Conservation (phyloP, 2,113 vertebrate genomes). For the Engystomops pustulosus region DNA sequence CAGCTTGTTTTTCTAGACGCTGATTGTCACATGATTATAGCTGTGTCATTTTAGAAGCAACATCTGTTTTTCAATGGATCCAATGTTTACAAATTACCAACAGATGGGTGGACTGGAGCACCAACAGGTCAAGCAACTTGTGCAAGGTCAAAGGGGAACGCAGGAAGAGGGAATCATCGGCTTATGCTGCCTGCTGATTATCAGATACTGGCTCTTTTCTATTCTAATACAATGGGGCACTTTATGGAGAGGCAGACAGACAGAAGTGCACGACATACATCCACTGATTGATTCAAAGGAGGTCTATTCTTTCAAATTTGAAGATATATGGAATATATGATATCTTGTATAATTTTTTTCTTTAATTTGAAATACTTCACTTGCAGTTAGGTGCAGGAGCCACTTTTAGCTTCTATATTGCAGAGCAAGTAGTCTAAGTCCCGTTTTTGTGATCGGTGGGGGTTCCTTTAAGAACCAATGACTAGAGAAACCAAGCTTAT, state of each 20-base stretch:
- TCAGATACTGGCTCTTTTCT: conserved; percentile 17
- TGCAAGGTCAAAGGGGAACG: conserved; percentile 46
- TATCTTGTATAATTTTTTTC: too few relatives aligned
- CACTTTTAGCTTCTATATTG: too few relatives aligned
- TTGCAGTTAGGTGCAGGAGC: too few relatives aligned
- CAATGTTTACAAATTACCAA: conserved; percentile 58
- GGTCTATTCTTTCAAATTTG: not conserved
- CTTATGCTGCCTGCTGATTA: conserved; percentile 24
- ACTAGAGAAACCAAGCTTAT: too few relatives aligned
- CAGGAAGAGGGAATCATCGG: conserved; percentile 31
- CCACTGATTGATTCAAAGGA: not conserved
- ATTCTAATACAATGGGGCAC: not conserved
- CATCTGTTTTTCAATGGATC: conserved; percentile 54
- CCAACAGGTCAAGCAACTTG: conserved; percentile 47
- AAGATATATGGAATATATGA: too few relatives aligned
- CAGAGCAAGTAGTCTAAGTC: too few relatives aligned
- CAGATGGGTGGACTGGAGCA: conserved; percentile 53
- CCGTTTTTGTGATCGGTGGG: too few relatives aligned
- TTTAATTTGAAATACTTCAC: too few relatives aligned
- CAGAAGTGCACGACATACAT: not conserved
- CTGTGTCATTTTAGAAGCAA: conserved; percentile 37
- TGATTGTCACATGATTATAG: conserved; percentile 51
- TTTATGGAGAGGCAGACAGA: not conserved
- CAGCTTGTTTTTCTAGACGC: conserved; percentile 40
- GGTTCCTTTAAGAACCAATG: too few relatives aligned